Evolutionary conservation across 2,888 invertebrate species (phyloP).

Genomic region (Lucinisca nassula): DNA sequence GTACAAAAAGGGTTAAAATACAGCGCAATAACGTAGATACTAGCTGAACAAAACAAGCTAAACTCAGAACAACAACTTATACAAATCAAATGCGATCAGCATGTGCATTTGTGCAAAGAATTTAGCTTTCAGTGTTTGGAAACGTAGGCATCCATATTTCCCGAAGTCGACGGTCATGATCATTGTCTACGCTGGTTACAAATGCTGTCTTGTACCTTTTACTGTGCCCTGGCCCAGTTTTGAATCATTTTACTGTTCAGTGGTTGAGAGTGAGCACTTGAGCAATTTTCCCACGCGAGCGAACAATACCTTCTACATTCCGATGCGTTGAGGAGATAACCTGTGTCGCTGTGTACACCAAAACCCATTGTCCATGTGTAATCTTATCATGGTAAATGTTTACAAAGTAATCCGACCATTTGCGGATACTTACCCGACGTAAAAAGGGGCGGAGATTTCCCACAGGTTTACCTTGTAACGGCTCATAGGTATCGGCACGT

Average conservation of each 20-base stretch:
- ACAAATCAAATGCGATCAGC: too few relatives aligned
- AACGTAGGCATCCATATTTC: too few relatives aligned
- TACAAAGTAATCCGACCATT: slow-evolving; percentile 68
- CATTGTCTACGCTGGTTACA: too few relatives aligned
- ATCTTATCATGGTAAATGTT: slow-evolving; percentile 70
- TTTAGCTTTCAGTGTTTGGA: too few relatives aligned
- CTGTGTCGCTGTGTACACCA: slow-evolving; percentile 51
- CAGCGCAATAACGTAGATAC: too few relatives aligned
- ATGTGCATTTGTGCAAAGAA: too few relatives aligned
- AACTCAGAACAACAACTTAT: too few relatives aligned
- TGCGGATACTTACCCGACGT: slow-evolving; percentile 64
- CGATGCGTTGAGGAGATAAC: slow-evolving; percentile 56
- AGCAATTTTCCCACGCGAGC: slow-evolving; percentile 64
- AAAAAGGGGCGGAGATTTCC: slow-evolving; percentile 71
- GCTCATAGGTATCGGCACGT: slow-evolving; percentile 2
- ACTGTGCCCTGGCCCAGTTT: too few relatives aligned
- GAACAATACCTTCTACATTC: slow-evolving; percentile 64
- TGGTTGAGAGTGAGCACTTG: neutral
- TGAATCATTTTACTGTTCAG: slow-evolving; percentile 7
- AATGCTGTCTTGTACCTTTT: too few relatives aligned
- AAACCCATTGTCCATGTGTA: slow-evolving; percentile 62
- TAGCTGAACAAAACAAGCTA: too few relatives aligned
- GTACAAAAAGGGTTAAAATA: too few relatives aligned
- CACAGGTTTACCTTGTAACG: slow-evolving; percentile 49
- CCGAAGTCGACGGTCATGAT: too few relatives aligned